Percentiles rank a stretch among this genome's conserved stretches.
Conservation (phyloP, 1,140 invertebrate genomes). For the Drosophila nebulosa region DNA sequence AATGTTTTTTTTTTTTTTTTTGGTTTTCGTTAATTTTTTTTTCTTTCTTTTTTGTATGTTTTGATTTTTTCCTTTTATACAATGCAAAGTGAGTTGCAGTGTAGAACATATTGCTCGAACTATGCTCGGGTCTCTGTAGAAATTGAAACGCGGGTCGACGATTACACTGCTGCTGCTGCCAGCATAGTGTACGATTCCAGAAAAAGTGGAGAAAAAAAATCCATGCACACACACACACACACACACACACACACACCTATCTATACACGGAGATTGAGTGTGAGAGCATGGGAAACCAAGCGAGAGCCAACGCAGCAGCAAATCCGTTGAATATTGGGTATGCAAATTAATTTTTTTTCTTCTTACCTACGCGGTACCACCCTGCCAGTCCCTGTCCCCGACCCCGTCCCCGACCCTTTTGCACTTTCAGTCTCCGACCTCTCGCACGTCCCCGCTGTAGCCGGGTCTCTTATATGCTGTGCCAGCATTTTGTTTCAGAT, state of each 20-base stretch:
- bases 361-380: slow-evolving; percentile 8
- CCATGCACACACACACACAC: background rate
- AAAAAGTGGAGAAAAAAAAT: slow-evolving; percentile 3
- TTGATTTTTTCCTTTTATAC: slow-evolving; percentile 4
- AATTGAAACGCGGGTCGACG: slow-evolving; percentile 29
- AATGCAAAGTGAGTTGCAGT: slow-evolving; percentile 48
- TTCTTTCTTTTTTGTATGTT: background rate
- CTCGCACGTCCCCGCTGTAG: background rate
- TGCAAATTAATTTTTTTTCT: slow-evolving; percentile 73
- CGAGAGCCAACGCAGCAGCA: slow-evolving; percentile 17
- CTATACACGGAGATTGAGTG: background rate
- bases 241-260: background rate
- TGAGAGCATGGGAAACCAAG: slow-evolving; percentile 20
- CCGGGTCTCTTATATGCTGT: slow-evolving; percentile 43
- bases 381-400: background rate
- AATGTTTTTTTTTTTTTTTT: slow-evolving; percentile 28
- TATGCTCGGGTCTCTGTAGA: slow-evolving; percentile 1
- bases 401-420: background rate
- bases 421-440: background rate
- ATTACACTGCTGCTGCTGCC: slow-evolving; percentile 7
- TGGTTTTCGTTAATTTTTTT: background rate
- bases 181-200: slow-evolving; percentile 25
- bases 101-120: slow-evolving; percentile 39
- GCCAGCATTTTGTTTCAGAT: slow-evolving; percentile 52
- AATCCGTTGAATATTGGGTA: slow-evolving; percentile 68